Evolutionary conservation across 1,140 invertebrate species (phyloP).

Genomic region (Drosophila equinoxialis): DNA sequence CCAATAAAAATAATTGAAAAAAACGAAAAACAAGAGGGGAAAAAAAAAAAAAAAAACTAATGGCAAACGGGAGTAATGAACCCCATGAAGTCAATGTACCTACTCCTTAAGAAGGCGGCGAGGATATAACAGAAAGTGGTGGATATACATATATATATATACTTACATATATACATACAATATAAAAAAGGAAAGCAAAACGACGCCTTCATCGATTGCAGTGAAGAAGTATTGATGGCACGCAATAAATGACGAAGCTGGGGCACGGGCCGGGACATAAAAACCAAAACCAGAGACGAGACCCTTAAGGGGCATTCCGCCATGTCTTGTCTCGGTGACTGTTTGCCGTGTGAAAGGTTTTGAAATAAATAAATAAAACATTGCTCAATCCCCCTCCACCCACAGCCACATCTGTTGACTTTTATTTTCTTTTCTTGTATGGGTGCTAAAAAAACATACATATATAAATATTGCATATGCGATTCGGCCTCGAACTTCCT

Average conservation of each 20-base stretch:
- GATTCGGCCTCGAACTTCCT: slow-evolving; percentile 24
- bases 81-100: slow-evolving; percentile 39
- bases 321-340: slow-evolving; percentile 37
- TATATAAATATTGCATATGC: slow-evolving; percentile 41
- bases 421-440: slow-evolving; percentile 14
- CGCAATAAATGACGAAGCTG: slow-evolving; percentile 55
- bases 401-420: slow-evolving; percentile 34
- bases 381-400: neutral
- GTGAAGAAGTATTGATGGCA: slow-evolving; percentile 50
- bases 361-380: slow-evolving; percentile 61
- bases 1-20: slow-evolving; percentile 78
- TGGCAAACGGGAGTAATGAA: slow-evolving; percentile 44
- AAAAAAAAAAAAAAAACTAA: neutral
- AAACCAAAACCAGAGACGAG: slow-evolving; percentile 45
- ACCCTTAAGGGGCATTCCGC: slow-evolving; percentile 43
- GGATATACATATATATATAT: neutral
- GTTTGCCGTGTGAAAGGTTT: slow-evolving; percentile 50
- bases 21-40: slow-evolving; percentile 37
- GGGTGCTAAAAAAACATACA: slow-evolving; percentile 18
- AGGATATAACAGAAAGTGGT: slow-evolving; percentile 6
- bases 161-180: neutral
- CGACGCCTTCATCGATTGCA: slow-evolving; percentile 30
- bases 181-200: slow-evolving; percentile 6
- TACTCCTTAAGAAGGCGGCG: slow-evolving; percentile 5
- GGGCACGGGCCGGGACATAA: neutral